Base-by-base conservation (phyloP, 2,797 vertebrate species). In the Sebastes taczanowskii region DNA sequence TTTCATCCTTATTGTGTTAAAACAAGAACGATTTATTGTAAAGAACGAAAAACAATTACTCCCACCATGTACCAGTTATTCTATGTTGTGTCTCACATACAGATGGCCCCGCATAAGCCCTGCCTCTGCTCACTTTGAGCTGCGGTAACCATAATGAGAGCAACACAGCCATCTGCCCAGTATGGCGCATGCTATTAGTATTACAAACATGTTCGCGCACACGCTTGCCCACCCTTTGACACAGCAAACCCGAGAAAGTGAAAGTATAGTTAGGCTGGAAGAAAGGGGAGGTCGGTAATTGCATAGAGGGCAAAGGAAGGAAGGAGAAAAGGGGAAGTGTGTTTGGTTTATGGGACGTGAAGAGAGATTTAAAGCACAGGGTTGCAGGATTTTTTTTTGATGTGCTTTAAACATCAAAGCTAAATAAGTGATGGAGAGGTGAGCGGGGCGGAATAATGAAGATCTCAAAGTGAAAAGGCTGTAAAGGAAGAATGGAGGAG, bases 161-260 rank as follows among this genome's bases (percentile, higher is more conserved):
- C 79, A 84, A 83, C 80, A 83, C 68, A 49, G 74, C 88, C 89
- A 80, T 86, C 86, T 90, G 81, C 88, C 90, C 88, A 85, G 89
- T 80, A 71, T 78, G 86, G 77, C 42, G 58, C 81, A 62, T 38
- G 74, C 80, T 56, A 76, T 93, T 91, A 88, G 85, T 84, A 81
- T 65, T 87, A 88, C 74, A 77, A 83, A 81, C 71, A 77, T 82
- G 77, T 79, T 71, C 10, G n/a, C 1, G 34, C 46, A 8, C 74
- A 81, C 58, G 38, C 71, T 62, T 56, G 59, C 56, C 53, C 80
- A 59, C 74, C 60, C 49, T 72, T 78, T 68, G 20, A 63, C 67
- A 79, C 58, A 11, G 16, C 42, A 73, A 46, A 82, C 38, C 20
- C 0, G 3, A 32, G 22, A 76, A 53, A 58, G 53, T 58, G 34